phyloP scores from a whole-genome alignment of 1,140 invertebrate genomes.

The Pissodes strobi region DNA sequence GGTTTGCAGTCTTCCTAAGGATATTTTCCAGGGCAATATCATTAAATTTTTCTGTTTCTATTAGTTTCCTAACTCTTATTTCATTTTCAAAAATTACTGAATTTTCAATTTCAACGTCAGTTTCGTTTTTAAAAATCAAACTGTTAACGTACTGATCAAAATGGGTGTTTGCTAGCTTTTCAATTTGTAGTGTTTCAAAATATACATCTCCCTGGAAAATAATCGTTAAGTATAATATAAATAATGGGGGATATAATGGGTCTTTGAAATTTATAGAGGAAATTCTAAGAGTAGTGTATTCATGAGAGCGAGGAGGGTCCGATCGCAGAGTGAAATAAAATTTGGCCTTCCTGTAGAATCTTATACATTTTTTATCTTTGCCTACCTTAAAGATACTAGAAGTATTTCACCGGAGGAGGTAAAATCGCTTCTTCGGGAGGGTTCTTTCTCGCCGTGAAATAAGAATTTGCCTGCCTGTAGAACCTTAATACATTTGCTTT shows the following conservation, averaged over 20 bases:
- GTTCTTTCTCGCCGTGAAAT: too few relatives aligned
- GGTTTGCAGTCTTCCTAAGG: constrained; percentile 44
- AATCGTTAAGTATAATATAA: too few relatives aligned
- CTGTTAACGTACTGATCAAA: constrained; percentile 42
- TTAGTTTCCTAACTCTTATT: constrained; percentile 44
- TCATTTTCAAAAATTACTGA: constrained; percentile 43
- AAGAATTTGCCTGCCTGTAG: too few relatives aligned
- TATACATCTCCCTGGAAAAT: constrained; percentile 41
- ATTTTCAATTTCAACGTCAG: constrained; percentile 33
- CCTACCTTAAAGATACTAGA: too few relatives aligned
- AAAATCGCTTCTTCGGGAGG: too few relatives aligned
- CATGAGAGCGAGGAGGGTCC: not conserved
- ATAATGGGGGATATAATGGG: too few relatives aligned
- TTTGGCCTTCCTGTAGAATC: too few relatives aligned
- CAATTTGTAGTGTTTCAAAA: constrained; percentile 41
- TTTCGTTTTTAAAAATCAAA: constrained; percentile 49
- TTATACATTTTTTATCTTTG: too few relatives aligned
- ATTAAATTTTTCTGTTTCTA: constrained; percentile 49
- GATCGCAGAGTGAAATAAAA: not conserved
- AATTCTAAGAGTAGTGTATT: too few relatives aligned
- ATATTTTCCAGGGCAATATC: constrained; percentile 45
- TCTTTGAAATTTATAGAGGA: too few relatives aligned
- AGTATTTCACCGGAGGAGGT: too few relatives aligned
- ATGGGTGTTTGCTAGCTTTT: constrained; percentile 39
- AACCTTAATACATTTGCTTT: too few relatives aligned